A percentile compares a stretch with the other conserved stretches of the same genome.
Evolutionary conservation across 2,797 vertebrate species (phyloP).

Genomic region (Zenarchopterus dispar): DNA sequence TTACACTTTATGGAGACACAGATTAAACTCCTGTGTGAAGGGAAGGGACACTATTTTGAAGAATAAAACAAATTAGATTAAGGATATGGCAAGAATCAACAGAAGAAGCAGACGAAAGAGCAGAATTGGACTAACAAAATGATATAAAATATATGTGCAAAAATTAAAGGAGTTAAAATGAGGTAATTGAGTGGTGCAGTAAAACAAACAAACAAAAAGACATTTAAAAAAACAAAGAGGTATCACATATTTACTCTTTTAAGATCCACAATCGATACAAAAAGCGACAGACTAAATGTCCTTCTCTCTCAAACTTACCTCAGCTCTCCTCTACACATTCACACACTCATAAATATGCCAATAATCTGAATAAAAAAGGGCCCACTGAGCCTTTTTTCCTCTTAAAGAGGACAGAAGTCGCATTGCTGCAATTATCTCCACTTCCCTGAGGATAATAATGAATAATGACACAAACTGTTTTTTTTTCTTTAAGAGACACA

Average conservation of each 20-base stretch:
- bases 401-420: conserved; percentile 62
- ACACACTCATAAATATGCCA: conserved; percentile 15
- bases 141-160: not conserved
- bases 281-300: conserved; percentile 15
- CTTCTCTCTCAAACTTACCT: conserved; percentile 13
- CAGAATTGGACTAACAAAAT: not conserved
- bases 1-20: conserved; percentile 1
- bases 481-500: conserved; percentile 27
- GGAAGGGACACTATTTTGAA: not conserved
- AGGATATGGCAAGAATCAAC: conserved; percentile 2
- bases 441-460: conserved; percentile 44
- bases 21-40: not conserved
- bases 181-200: not conserved
- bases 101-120: not conserved
- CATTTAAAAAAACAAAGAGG: no score
- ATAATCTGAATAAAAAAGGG: conserved; percentile 30
- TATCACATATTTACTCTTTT: not conserved
- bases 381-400: conserved; percentile 42
- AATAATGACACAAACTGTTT: conserved; percentile 51
- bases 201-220: not conserved
- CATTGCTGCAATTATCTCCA: conserved; percentile 61
- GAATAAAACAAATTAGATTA: conserved; percentile 11
- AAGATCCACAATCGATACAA: not conserved
- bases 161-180: conserved; percentile 5
- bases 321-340: not conserved